phyloP scores from a whole-genome alignment of 2,797 vertebrate species.

The Delichon dasypus region DNA sequence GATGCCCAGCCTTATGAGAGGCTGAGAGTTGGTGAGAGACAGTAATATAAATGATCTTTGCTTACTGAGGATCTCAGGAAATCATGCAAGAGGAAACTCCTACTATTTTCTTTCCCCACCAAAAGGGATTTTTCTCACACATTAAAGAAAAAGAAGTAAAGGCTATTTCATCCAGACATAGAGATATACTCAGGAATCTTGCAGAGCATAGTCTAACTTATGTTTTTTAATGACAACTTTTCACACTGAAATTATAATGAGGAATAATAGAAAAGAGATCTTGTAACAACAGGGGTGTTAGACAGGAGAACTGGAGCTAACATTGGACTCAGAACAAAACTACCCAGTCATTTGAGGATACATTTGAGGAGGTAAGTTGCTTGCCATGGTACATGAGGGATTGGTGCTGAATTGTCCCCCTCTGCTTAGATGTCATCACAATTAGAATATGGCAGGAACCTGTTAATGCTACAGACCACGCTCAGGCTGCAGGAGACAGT shows the following conservation, averaged over 20 bases:
- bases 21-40: background rate
- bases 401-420: background rate
- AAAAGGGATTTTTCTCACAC: background rate
- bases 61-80: background rate
- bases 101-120: background rate
- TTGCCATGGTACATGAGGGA: background rate
- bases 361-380: background rate
- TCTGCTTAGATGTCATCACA: background rate
- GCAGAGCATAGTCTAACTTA: background rate
- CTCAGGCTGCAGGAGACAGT: background rate
- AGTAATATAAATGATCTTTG: background rate
- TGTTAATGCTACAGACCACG: background rate
- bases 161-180: background rate
- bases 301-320: background rate
- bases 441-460: background rate
- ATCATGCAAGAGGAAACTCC: background rate
- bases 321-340: background rate
- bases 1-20: background rate
- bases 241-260: background rate
- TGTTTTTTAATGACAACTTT: background rate
- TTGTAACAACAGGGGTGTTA: background rate
- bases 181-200: background rate
- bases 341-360: background rate
- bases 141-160: background rate
- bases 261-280: background rate